Percentiles rank a stretch among this genome's conserved stretches.
These are phyloP conservation scores for Endomychus coccineus DNA, from an alignment of 2,888 invertebrate species.

Conservation along the genomic window DNA sequence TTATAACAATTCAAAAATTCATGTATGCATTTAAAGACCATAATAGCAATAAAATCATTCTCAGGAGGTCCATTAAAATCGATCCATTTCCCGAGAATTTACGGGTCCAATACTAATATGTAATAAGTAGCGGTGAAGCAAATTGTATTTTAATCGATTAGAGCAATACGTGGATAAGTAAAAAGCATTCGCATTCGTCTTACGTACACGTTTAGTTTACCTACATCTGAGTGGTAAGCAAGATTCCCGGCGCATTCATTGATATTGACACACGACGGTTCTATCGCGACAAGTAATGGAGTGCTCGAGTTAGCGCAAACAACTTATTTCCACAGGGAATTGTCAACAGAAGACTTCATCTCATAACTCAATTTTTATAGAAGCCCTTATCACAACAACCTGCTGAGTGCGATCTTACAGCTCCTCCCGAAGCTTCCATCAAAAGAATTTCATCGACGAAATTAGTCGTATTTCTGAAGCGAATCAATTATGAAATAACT, in stretches of 20 bases:
- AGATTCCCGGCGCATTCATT: conserved; percentile 33
- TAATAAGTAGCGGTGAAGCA: too few relatives aligned
- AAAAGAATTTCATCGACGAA: neutral
- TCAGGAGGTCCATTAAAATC: too few relatives aligned
- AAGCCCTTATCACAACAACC: conserved; percentile 36
- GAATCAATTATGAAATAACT: too few relatives aligned
- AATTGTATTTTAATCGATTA: too few relatives aligned
- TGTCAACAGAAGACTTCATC: conserved; percentile 43
- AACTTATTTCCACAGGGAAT: conserved; percentile 44
- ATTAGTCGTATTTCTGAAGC: neutral
- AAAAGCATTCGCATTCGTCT: too few relatives aligned
- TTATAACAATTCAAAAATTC: too few relatives aligned
- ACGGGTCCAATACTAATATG: too few relatives aligned
- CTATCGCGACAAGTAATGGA: conserved; percentile 36
- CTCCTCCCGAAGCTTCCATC: neutral
- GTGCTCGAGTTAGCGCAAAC: conserved; percentile 42
- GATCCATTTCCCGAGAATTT: too few relatives aligned
- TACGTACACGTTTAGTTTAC: too few relatives aligned
- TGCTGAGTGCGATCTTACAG: conserved; percentile 31
- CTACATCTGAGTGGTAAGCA: conserved; percentile 4
- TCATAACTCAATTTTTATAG: conserved; percentile 45
- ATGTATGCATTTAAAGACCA: too few relatives aligned
- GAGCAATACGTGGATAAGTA: too few relatives aligned
- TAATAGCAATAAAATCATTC: too few relatives aligned
- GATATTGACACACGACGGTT: conserved; percentile 40